Base-by-base conservation (phyloP, 2,888 invertebrate genomes). In the Globia sparganii region DNA sequence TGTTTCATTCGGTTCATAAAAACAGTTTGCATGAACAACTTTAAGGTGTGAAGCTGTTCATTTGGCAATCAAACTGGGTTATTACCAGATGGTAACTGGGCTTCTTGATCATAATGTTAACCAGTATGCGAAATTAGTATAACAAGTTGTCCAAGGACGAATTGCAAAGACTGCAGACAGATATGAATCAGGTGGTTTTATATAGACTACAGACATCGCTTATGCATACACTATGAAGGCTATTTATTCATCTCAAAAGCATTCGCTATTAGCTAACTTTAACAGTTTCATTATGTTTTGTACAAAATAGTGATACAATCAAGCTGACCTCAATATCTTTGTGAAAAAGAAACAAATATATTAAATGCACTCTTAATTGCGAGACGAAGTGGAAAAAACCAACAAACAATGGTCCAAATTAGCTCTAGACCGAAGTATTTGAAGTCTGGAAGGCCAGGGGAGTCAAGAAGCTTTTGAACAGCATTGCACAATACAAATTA, bases 171-270 rank as follows among this genome's bases (percentile, higher is more conserved):
- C 28, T 58, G 18, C 37, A 37, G 53, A 67, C 53, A 65, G 11
- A 18, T 40, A 66, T 80, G 78, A 80, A 71, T 82, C 83, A 82
- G 56, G 28, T 80, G 77, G 37, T 53, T 61, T 77, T 21, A 13
- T 46, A n/a, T 53, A 64, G 21, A 46, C 25, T 74, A 31, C 0
- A 40, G 40, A 70, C 40, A 46, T 58, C 49, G 34, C 58, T 71
- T 53, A 31, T 56, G 67, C 62, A 83, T 49, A 58, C 58, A 59
- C 18, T 43, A 13, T 31, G 34, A 80, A 77, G 59, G 61, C n/a
- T 37, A 59, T 37, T 66, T 15, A 28, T 28, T 58, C 21, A 58
- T 56, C 11, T 49, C 1, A 37, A 75, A 15, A 58, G 31, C 18
- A 69, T 70, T 80, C 40, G 49, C 49, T 66, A 56, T 49, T 18